Percentiles rank a stretch among this genome's conserved stretches.
Evolutionary conservation across 2,888 invertebrate genomes (phyloP).

Genomic region (Sicus ferrugineus): DNA sequence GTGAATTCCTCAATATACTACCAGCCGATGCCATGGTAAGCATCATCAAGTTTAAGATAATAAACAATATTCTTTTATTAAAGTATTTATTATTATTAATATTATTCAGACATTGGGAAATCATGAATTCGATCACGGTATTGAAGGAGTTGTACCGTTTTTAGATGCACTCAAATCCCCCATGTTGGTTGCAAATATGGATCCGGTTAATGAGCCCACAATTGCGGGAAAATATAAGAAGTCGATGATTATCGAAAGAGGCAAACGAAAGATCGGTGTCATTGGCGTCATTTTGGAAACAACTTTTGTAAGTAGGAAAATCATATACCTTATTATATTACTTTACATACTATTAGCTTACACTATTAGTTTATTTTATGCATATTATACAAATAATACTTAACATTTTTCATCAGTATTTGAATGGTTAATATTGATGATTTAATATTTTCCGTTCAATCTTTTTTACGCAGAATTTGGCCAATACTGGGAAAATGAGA

Average conservation of each 20-base stretch:
- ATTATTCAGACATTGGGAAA: slow-evolving; percentile 77
- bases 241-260: slow-evolving; percentile 71
- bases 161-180: slow-evolving; percentile 70
- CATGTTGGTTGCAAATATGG: slow-evolving; percentile 79
- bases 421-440: no score
- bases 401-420: no score
- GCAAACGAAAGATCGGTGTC: slow-evolving; percentile 76
- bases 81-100: background rate
- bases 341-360: no score
- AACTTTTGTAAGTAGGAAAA: slow-evolving; percentile 67
- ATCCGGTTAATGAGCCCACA: slow-evolving; percentile 73
- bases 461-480: slow-evolving; percentile 67
- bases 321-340: no score
- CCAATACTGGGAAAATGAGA: slow-evolving; percentile 72
- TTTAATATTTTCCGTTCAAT: no score
- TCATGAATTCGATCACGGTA: slow-evolving; percentile 84
- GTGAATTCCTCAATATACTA: slow-evolving; percentile 77
- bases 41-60: background rate
- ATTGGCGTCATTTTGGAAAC: slow-evolving; percentile 79
- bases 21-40: slow-evolving; percentile 79
- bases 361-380: no score
- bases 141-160: slow-evolving; percentile 77
- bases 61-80: no score
- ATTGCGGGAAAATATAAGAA: slow-evolving; percentile 71
- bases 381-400: no score